Conservation (phyloP, 2,113 vertebrate genomes). For the Pyxicephalus adspersus region DNA sequence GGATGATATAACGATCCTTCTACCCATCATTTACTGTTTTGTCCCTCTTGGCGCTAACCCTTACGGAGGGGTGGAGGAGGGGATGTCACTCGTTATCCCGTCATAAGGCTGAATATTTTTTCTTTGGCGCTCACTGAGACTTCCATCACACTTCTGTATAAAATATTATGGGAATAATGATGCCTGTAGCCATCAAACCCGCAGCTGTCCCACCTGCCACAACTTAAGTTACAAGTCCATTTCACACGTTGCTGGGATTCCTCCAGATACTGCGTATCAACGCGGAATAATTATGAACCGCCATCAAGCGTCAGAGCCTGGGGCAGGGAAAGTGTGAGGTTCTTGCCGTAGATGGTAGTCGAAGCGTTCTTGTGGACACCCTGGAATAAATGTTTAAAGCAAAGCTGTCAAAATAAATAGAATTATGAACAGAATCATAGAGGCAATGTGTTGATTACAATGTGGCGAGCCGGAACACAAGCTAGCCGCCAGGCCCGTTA, state of each 20-base stretch:
- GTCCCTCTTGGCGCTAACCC: background rate
- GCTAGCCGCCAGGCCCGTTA: background rate
- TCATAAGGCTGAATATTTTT: no score
- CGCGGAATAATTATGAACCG: background rate
- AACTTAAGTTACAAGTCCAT: no score
- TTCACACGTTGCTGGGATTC: background rate
- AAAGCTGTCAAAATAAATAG: background rate
- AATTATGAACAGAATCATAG: background rate
- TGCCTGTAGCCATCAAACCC: background rate
- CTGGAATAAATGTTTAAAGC: background rate
- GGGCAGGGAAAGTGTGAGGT: background rate
- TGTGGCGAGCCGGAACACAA: background rate
- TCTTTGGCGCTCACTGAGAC: no score
- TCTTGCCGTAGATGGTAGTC: background rate
- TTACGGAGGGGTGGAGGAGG: no score
- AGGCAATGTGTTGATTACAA: background rate
- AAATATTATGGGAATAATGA: no score
- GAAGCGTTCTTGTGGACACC: background rate
- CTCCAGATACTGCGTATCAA: background rate
- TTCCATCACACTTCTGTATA: no score
- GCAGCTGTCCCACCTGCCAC: background rate
- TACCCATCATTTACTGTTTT: background rate
- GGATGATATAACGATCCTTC: background rate
- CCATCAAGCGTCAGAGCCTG: background rate
- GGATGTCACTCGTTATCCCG: no score